Evolutionary conservation across 2,113 vertebrate species (phyloP).

Genomic region (Tenrec ecaudatus): DNA sequence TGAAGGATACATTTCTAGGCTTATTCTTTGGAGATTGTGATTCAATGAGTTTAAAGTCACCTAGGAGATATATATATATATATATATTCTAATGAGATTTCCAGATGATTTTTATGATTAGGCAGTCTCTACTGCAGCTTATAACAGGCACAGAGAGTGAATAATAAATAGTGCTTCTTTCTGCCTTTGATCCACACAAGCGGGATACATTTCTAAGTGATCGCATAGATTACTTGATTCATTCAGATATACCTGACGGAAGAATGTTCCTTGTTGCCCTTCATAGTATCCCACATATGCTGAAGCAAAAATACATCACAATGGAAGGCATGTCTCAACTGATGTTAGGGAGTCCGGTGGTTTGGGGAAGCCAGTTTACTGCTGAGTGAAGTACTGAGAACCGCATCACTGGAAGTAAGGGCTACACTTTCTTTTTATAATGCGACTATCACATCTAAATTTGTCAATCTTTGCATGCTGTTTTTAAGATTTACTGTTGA

Average conservation of each 20-base stretch:
- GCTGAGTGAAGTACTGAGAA: neutral
- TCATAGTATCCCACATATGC: neutral
- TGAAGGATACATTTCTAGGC: neutral
- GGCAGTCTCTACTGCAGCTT: neutral
- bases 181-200: neutral
- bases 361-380: neutral
- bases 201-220: neutral
- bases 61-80: no score
- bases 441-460: neutral
- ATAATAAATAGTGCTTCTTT: neutral
- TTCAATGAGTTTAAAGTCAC: neutral
- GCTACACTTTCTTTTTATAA: neutral
- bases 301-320: neutral
- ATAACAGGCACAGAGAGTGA: neutral
- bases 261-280: neutral
- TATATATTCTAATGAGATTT: neutral
- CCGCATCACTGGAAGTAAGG: neutral
- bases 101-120: neutral
- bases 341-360: no score
- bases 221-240: neutral
- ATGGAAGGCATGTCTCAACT: neutral
- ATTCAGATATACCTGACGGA: neutral
- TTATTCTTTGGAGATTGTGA: neutral
- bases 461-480: neutral
- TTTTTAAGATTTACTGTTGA: neutral